A percentile compares a stretch with the other conserved stretches of the same genome.
Conservation (phyloP, 2,113 vertebrate genomes). For the Equus quagga region DNA sequence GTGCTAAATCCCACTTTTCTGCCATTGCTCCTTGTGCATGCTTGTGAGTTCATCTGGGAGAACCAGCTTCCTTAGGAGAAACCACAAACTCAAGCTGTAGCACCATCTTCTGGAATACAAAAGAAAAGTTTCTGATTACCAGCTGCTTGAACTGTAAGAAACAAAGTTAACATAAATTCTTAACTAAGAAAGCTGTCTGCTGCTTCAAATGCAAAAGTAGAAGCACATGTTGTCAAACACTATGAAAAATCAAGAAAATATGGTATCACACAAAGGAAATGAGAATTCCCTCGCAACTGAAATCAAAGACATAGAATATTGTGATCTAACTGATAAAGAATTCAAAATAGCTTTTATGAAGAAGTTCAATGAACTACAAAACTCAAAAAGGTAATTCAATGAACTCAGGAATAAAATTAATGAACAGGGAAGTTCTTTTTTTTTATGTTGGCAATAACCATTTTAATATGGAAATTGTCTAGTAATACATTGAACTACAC, state of each 20-base stretch:
- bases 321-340: neutral
- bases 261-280: neutral
- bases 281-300: neutral
- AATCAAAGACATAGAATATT: neutral
- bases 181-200: neutral
- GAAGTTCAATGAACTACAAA: neutral
- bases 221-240: neutral
- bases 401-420: neutral
- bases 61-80: neutral
- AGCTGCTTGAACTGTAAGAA: neutral
- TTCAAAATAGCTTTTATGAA: neutral
- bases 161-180: neutral
- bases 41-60: neutral
- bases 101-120: neutral
- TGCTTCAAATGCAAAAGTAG: neutral
- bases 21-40: neutral
- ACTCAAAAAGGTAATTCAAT: neutral
- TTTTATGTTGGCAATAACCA: neutral
- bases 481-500: constrained; percentile 12
- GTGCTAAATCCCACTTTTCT: neutral
- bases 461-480: constrained; percentile 23
- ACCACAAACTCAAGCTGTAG: neutral
- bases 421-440: neutral
- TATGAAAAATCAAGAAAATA: neutral
- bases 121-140: neutral